These are phyloP conservation scores for Dasypogon diadema DNA, from an alignment of 2,888 invertebrate species.

Conservation along the genomic window DNA sequence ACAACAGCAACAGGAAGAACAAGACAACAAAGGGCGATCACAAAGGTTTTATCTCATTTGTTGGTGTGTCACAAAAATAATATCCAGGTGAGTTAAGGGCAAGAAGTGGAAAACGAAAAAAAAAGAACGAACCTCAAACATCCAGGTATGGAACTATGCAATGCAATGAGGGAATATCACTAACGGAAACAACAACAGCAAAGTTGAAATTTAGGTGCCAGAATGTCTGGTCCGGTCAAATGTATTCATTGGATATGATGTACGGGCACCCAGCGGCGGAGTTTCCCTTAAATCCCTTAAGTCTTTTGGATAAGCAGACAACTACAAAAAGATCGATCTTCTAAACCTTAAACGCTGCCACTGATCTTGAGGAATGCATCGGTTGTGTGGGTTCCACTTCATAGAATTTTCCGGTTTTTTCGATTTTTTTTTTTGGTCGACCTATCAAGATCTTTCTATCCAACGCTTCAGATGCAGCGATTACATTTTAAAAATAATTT, in stretches of 20 bases:
- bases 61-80: constrained; percentile 55
- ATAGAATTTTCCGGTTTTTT: not conserved
- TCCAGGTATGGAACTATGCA: not conserved
- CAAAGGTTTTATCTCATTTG: constrained; percentile 53
- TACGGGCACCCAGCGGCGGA: constrained; percentile 24
- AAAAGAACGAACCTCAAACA: constrained; percentile 7
- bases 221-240: constrained; percentile 54
- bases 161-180: not conserved
- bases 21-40: constrained; percentile 41
- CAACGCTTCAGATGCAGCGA: not conserved
- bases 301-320: constrained; percentile 35
- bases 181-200: constrained; percentile 17
- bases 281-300: constrained; percentile 40
- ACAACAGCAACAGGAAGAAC: constrained; percentile 52
- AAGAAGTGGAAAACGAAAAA: not conserved
- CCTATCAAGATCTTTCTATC: not conserved
- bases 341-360: constrained; percentile 49
- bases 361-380: constrained; percentile 29
- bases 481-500: not conserved
- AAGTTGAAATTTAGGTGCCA: constrained; percentile 54
- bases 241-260: not conserved
- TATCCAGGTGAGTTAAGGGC: constrained; percentile 54
- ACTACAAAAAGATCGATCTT: constrained; percentile 46
- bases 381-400: constrained; percentile 43
- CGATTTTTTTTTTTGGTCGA: not conserved